These are phyloP conservation scores for Ommatoiulus sabulosus DNA, from an alignment of 2,888 invertebrate species.

Conservation along the genomic window DNA sequence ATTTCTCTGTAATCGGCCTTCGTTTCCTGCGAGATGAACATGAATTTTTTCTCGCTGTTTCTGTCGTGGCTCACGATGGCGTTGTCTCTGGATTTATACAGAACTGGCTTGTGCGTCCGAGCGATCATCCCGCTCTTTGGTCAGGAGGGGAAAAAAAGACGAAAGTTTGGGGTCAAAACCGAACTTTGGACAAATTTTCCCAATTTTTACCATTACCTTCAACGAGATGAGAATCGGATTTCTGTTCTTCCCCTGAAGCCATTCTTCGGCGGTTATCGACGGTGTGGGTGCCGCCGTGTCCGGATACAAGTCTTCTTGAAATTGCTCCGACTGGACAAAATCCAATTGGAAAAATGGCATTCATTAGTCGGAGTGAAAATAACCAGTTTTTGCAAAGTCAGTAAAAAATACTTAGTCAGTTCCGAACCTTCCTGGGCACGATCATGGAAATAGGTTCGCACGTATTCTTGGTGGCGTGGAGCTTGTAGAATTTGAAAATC, in stretches of 20 bases:
- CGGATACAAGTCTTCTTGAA: slow-evolving; percentile 97
- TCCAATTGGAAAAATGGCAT: no score
- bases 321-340: slow-evolving; percentile 81
- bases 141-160: neutral
- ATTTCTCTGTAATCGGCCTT: slow-evolving; percentile 85
- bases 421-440: slow-evolving; percentile 87
- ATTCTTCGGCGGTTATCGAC: slow-evolving; percentile 90
- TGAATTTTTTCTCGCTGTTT: slow-evolving; percentile 87
- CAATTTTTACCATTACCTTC: slow-evolving; percentile 72
- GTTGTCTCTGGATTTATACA: slow-evolving; percentile 71
- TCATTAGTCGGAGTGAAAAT: no score
- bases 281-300: slow-evolving; percentile 93
- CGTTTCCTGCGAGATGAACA: slow-evolving; percentile 86
- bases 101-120: slow-evolving; percentile 72
- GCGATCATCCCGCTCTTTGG: slow-evolving; percentile 59
- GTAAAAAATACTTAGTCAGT: neutral
- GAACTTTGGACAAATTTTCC: neutral
- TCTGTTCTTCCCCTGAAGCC: slow-evolving; percentile 87
- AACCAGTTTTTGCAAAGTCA: no score
- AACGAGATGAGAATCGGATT: slow-evolving; percentile 93
- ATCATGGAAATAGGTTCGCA: slow-evolving; percentile 98
- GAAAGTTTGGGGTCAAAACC: neutral
- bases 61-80: slow-evolving; percentile 74
- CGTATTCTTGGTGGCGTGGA: slow-evolving; percentile 77
- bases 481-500: slow-evolving; percentile 93